Percentiles rank a stretch among this genome's conserved stretches.
These are phyloP conservation scores for Tachystola acroxantha DNA, from an alignment of 2,888 invertebrate species.

Conservation along the genomic window DNA sequence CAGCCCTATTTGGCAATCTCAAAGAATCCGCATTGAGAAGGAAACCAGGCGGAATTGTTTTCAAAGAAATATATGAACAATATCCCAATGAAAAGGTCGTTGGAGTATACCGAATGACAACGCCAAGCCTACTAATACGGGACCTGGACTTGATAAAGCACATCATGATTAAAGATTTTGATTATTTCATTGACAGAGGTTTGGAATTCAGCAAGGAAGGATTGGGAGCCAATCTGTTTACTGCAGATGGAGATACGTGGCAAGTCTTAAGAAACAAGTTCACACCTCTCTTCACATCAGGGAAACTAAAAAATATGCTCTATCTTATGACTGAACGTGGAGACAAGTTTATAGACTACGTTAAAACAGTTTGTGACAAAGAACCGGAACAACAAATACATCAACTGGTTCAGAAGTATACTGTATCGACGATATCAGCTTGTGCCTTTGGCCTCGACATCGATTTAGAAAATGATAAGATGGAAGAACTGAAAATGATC, in stretches of 20 bases:
- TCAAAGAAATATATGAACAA: slow-evolving; percentile 31
- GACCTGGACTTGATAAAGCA: slow-evolving; percentile 47
- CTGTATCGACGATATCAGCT: slow-evolving; percentile 33
- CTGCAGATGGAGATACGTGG: slow-evolving; percentile 43
- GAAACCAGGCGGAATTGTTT: slow-evolving; percentile 21
- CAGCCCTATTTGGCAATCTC: slow-evolving; percentile 37
- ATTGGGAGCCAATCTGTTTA: slow-evolving; percentile 41
- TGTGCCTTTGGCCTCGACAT: slow-evolving; percentile 40
- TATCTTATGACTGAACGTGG: slow-evolving; percentile 33
- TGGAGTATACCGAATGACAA: slow-evolving; percentile 41
- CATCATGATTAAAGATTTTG: slow-evolving; percentile 48
- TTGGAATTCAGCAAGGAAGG: slow-evolving; percentile 36
- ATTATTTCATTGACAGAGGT: slow-evolving; percentile 39
- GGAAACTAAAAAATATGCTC: slow-evolving; percentile 51
- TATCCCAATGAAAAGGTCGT: slow-evolving; percentile 44
- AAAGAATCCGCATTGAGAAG: slow-evolving; percentile 25
- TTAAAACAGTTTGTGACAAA: slow-evolving; percentile 16
- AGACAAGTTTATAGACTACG: no score
- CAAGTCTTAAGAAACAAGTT: slow-evolving; percentile 34
- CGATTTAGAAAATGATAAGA: slow-evolving; percentile 16
- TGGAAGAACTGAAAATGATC: neutral
- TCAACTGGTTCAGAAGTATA: slow-evolving; percentile 30
- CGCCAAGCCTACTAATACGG: slow-evolving; percentile 36
- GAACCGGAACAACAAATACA: slow-evolving; percentile 28
- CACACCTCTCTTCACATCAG: slow-evolving; percentile 45